Evolutionary conservation across 2,113 vertebrate genomes (phyloP), one percentile per base, ranked within the genome.

Genomic region (Zosterops japonicus): DNA sequence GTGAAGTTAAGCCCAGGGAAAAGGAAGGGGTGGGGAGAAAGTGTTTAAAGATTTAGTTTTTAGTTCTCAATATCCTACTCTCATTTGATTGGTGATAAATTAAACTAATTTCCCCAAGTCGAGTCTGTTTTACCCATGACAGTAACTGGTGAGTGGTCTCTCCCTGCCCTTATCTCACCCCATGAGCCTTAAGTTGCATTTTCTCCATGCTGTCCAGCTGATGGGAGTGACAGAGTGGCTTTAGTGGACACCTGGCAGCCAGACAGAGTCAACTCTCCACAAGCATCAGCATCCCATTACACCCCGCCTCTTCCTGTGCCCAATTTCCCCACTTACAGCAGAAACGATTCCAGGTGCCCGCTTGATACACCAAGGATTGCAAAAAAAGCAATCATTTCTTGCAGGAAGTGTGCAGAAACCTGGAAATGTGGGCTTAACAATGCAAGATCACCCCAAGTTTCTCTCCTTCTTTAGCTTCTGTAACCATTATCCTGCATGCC

Each of bases 281-380:
- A 29, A 39, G 47, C 47, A 81, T 6, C 75, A 83, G 53, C n/a
- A 83, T 69, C 63, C 44, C 28, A 1, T 76, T 56, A 64, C 4
- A 88, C 41, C 63, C 44, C 0, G 0, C 17, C 36, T 57, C 89
- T 79, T 79, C 57, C 59, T 31, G 41, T 64, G 63, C 63, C 83
- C 23, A 55, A 1, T 76, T 31, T 79, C 70, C 28, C 47, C 36
- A 22, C 33, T 78, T 41, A 52, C 8, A 39, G 49, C 46, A 88
- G 46, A 67, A 77, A 77, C 0, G 0, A 33, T 74, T 91, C 75
- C 81, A 91, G 24, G 20, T 70, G 41, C 46, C 5, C 0, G 1
- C 41, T 53, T 47, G 36, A 42, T 57, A 70, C 11, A 77, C 9
- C 41, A 57, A 89, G 31, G 16, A 44, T 41, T 80, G 49, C 33